These are phyloP conservation scores for Tauraco erythrolophus DNA, from an alignment of 2,113 vertebrate species.

Conservation along the genomic window DNA sequence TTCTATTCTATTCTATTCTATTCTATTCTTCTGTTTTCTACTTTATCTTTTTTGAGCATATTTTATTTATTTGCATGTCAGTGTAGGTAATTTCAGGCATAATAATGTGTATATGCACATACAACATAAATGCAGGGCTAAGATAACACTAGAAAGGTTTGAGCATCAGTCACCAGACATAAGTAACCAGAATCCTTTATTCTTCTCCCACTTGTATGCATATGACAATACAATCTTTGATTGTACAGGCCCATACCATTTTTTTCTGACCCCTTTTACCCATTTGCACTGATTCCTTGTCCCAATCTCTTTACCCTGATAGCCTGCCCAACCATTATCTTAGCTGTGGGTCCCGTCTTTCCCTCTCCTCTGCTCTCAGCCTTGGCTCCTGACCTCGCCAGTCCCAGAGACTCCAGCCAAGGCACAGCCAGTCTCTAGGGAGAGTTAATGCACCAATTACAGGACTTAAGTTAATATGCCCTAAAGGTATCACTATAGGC, in stretches of 20 bases:
- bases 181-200: background rate
- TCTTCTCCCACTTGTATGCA: background rate
- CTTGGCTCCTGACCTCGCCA: background rate
- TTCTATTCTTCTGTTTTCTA: background rate
- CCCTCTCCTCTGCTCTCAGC: background rate
- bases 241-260: accelerated
- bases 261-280: background rate
- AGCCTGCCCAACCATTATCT: background rate
- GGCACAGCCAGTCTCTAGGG: background rate
- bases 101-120: accelerated
- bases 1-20: background rate
- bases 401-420: background rate
- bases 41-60: background rate
- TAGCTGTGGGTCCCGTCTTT: background rate
- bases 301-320: background rate
- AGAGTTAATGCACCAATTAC: background rate
- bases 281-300: background rate
- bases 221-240: background rate
- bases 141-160: background rate
- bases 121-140: background rate
- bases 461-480: background rate
- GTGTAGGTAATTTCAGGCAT: background rate
- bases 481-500: background rate
- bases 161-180: background rate
- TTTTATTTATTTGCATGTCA: accelerated